phyloP scores from a whole-genome alignment of 1,140 invertebrate species.

The Trinorchestia longiramus region DNA sequence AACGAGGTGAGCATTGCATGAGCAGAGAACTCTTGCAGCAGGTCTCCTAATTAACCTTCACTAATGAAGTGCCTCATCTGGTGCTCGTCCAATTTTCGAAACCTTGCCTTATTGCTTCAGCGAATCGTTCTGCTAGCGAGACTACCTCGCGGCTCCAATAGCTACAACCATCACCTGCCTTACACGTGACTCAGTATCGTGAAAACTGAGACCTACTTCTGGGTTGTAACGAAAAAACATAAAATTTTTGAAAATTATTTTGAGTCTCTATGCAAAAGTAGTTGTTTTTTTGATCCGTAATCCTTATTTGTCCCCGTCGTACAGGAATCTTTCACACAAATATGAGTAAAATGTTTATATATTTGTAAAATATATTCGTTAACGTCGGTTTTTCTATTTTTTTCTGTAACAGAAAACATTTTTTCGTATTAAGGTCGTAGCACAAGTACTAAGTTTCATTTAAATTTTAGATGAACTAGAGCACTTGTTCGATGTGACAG shows the following conservation, averaged over 20 bases:
- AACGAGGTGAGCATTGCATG: not conserved
- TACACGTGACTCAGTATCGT: no score
- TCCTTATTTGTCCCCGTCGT: no score
- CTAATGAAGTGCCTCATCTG: constrained; percentile 3
- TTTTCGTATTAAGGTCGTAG: not conserved
- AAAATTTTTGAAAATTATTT: no score
- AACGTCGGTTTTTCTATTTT: not conserved
- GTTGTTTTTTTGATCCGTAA: no score
- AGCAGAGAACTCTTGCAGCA: not conserved
- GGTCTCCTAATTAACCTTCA: not conserved
- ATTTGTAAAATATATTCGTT: no score
- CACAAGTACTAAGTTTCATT: not conserved
- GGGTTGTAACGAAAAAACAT: no score
- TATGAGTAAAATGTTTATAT: no score
- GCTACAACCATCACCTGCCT: no score
- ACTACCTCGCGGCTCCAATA: no score
- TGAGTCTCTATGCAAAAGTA: no score
- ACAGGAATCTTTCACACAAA: no score
- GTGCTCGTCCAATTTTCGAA: not conserved
- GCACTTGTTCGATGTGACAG: not conserved
- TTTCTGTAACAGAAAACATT: not conserved
- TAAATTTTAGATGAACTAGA: not conserved
- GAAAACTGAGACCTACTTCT: no score
- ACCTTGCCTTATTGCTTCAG: not conserved
- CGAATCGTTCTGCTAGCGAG: not conserved